These are phyloP conservation scores for Meteorus cinctellus DNA, from an alignment of 2,888 invertebrate species.

Conservation along the genomic window DNA sequence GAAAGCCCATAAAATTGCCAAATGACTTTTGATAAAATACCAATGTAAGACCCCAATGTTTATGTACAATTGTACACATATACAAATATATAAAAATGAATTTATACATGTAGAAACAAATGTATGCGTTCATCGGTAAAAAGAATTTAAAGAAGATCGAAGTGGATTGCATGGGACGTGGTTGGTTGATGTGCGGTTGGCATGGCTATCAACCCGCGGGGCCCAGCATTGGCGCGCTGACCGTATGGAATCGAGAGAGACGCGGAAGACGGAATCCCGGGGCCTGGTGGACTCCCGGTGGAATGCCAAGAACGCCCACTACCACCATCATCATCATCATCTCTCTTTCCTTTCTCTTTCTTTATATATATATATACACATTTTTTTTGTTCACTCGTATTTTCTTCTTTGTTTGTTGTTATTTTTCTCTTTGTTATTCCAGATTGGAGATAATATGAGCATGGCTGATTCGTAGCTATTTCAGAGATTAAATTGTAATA, in stretches of 20 bases:
- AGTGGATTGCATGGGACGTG: background rate
- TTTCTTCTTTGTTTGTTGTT: conserved; percentile 15
- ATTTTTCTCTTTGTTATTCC: background rate
- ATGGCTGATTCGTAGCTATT: too few relatives aligned
- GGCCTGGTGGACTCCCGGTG: conserved; percentile 47
- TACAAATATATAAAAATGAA: background rate
- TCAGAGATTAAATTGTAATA: too few relatives aligned
- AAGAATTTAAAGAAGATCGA: conserved; percentile 10
- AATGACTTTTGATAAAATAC: conserved; percentile 1
- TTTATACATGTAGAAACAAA: background rate
- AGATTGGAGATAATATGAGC: background rate
- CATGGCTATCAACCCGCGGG: conserved; percentile 1
- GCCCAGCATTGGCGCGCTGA: conserved; percentile 29
- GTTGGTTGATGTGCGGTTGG: conserved; percentile 7
- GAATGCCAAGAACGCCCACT: conserved; percentile 53
- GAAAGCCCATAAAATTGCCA: conserved; percentile 3
- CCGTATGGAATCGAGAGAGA: conserved; percentile 41
- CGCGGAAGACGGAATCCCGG: conserved; percentile 54
- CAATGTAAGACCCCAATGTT: background rate
- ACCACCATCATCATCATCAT: conserved; percentile 30
- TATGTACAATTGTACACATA: background rate
- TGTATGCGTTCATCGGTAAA: conserved; percentile 1
- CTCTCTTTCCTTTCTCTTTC: conserved; percentile 13
- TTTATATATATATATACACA: background rate
- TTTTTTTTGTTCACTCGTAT: background rate